Percentiles rank a stretch among this genome's conserved stretches.
Evolutionary conservation across 2,888 invertebrate genomes (phyloP).

Genomic region (Gymnosoma rotundatum): DNA sequence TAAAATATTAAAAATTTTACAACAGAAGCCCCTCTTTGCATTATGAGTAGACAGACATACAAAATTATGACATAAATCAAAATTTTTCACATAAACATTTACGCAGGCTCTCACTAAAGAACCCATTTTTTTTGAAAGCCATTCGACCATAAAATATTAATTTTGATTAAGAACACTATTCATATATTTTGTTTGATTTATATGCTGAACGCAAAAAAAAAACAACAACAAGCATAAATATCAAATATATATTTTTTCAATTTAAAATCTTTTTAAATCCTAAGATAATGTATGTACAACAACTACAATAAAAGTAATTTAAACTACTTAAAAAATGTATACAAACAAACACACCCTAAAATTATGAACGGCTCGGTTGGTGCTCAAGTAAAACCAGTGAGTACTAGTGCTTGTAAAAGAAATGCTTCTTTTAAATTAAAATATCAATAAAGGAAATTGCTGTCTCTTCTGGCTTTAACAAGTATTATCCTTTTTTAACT

Average conservation of each 20-base stretch:
- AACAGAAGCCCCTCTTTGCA: slow-evolving; percentile 32
- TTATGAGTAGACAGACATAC: slow-evolving; percentile 26
- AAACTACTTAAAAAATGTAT: slow-evolving; percentile 17
- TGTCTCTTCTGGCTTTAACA: not conserved
- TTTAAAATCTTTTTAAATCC: slow-evolving; percentile 1
- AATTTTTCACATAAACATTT: slow-evolving; percentile 47
- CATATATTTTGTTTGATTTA: slow-evolving; percentile 65
- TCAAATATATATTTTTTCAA: slow-evolving; percentile 48
- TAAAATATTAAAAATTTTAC: slow-evolving; percentile 33
- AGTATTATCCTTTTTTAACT: slow-evolving; percentile 23
- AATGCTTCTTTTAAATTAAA: slow-evolving; percentile 69
- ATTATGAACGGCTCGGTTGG: not conserved
- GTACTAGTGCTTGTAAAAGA: slow-evolving; percentile 65
- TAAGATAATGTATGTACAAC: slow-evolving; percentile 17
- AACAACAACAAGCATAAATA: slow-evolving; percentile 59
- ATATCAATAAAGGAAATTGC: slow-evolving; percentile 12
- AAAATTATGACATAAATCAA: slow-evolving; percentile 64
- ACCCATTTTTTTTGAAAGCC: slow-evolving; percentile 14
- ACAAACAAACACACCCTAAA: slow-evolving; percentile 55
- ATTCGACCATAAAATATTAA: slow-evolving; percentile 72
- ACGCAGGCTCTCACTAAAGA: slow-evolving; percentile 35
- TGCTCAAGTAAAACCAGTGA: slow-evolving; percentile 20
- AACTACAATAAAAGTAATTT: slow-evolving; percentile 19
- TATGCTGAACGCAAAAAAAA: slow-evolving; percentile 3
- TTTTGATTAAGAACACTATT: slow-evolving; percentile 67